Percentiles rank a stretch among this genome's conserved stretches.
phyloP scores from a whole-genome alignment of 2,113 vertebrate species.

The Rana temporaria region DNA sequence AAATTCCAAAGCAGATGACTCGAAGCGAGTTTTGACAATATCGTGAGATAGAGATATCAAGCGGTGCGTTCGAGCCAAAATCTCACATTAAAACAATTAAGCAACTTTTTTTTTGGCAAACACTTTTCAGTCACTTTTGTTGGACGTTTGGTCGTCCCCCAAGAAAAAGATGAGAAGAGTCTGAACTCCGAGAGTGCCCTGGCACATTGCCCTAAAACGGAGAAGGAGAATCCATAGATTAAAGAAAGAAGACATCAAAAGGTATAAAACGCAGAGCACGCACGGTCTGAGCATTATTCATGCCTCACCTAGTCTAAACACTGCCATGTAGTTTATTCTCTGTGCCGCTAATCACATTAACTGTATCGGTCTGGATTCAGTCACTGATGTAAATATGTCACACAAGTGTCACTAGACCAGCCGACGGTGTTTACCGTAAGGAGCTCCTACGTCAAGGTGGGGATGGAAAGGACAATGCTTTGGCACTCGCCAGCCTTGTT shows the following conservation, averaged over 20 bases:
- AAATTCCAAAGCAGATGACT: background rate
- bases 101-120: slow-evolving; percentile 14
- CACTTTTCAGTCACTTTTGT: background rate
- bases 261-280: background rate
- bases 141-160: background rate
- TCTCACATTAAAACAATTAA: slow-evolving; percentile 4
- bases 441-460: background rate
- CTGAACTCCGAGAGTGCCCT: background rate
- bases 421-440: background rate
- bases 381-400: slow-evolving; percentile 35
- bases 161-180: slow-evolving; percentile 6
- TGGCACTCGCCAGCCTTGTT: background rate
- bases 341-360: slow-evolving; percentile 32
- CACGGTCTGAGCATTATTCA: slow-evolving; percentile 24
- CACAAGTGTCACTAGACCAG: background rate
- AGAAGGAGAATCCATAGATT: background rate
- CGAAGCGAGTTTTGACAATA: background rate
- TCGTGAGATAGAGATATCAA: background rate
- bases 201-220: background rate
- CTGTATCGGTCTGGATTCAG: slow-evolving; percentile 21
- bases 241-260: slow-evolving; percentile 23
- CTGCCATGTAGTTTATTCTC: slow-evolving; percentile 15
- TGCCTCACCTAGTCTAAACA: slow-evolving; percentile 34
- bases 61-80: background rate
- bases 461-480: background rate